Conservation (phyloP, 2,113 vertebrate species). For the Phocoena sinus region DNA sequence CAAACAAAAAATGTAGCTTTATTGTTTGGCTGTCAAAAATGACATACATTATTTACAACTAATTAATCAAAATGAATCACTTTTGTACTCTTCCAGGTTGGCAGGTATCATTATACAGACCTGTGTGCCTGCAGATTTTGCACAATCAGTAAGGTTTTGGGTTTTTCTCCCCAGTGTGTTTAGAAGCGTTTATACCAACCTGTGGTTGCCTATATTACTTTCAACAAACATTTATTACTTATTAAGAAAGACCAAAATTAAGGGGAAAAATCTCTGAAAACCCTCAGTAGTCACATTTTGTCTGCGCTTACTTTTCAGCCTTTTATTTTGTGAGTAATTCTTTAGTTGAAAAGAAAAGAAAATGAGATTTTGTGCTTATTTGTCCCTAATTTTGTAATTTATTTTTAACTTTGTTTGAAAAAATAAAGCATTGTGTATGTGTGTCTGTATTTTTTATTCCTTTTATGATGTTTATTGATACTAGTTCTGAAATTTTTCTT, state of each 20-base stretch:
- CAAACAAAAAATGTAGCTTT: background rate
- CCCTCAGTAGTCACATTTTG: background rate
- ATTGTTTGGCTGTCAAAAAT: background rate
- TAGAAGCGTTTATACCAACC: background rate
- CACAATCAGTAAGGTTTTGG: background rate
- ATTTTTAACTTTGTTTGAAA: background rate
- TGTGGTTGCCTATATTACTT: background rate
- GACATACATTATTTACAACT: background rate
- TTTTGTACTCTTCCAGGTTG: background rate
- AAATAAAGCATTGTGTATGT: background rate
- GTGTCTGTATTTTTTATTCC: background rate
- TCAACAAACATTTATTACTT: background rate
- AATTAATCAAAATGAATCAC: background rate
- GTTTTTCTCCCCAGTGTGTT: background rate
- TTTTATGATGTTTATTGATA: conserved; percentile 5
- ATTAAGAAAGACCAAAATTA: background rate
- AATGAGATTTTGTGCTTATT: conserved; percentile 10
- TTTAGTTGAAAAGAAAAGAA: background rate
- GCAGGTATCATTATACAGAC: background rate
- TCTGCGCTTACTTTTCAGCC: background rate
- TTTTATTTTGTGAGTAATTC: conserved; percentile 25
- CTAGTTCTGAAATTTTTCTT: background rate
- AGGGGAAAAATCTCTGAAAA: background rate
- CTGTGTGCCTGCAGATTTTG: background rate
- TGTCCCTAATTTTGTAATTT: background rate